These are phyloP conservation scores for Stenichneumon culpator DNA, from an alignment of 2,888 invertebrate genomes.

Conservation along the genomic window DNA sequence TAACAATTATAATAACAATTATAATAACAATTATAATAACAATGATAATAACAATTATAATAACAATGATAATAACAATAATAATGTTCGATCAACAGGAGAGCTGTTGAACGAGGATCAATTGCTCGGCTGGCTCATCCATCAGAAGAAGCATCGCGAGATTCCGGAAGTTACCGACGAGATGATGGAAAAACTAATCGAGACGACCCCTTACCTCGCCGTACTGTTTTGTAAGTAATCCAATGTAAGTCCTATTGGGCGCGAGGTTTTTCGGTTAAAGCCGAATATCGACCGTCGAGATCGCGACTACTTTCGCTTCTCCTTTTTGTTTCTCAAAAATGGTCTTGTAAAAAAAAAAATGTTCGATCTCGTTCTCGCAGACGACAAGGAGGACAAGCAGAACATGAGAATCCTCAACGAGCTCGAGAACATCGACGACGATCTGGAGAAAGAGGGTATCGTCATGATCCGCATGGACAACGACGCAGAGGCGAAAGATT, in stretches of 20 bases:
- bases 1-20: not conserved
- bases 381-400: constrained; percentile 96
- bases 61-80: not conserved
- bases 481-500: constrained; percentile 95
- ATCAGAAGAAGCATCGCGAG: constrained; percentile 96
- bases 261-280: constrained; percentile 40
- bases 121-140: constrained; percentile 95
- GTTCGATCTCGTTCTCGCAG: constrained; percentile 84
- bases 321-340: not conserved
- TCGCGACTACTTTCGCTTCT: not conserved
- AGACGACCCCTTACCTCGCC: constrained; percentile 92
- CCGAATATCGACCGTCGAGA: constrained; percentile 7
- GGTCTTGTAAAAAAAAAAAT: constrained; percentile 13
- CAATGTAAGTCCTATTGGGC: constrained; percentile 69
- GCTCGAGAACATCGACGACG: constrained; percentile 96
- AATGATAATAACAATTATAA: constrained; percentile 1
- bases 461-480: constrained; percentile 96
- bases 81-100: constrained; percentile 86
- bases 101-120: constrained; percentile 96
- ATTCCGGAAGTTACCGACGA: constrained; percentile 97
- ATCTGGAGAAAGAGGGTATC: constrained; percentile 95
- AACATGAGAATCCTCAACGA: constrained; percentile 95
- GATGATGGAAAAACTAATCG: constrained; percentile 96
- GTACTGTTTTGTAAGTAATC: constrained; percentile 95
- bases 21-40: not conserved